Base-by-base conservation (phyloP, 92 coral and sea anemone species). In the Palythoa grandiflora region DNA sequence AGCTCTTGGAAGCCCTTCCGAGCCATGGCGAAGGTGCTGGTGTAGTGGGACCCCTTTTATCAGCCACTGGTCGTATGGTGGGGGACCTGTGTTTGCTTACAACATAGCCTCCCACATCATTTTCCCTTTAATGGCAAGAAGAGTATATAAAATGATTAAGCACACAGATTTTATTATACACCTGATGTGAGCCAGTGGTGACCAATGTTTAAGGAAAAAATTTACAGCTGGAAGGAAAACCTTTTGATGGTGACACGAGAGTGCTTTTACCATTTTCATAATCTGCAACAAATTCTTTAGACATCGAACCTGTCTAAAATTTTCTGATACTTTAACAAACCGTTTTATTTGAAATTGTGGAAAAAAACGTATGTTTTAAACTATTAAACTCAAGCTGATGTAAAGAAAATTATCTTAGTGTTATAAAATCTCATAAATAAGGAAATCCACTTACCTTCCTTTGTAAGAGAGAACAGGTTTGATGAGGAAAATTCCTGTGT, bases 401-500 rank as follows among this genome's bases (percentile, higher is more conserved):
- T 44, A 44, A 44, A 4, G 48, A 44, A 44, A 44, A 44, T 3
- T 44, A 44, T 44, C 48, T 6, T 6, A 3, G 9, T n/a, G 21
- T 63, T 16, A 16, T 63, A 19, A 63, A 63, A 17, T 16, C 6
- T 55, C 11, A 0, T 55, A 55, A 65, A 65, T 11, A 21, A 50
- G 16, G 15, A 13, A 6, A 16, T 6, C 44, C 11, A 38, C 93
- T 53, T 55, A 97, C 99, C 95, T 94, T 89, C 94, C 92, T 51
- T 90, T 87, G 59, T 92, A 87, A 44, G 99, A 97, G 65, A 93
- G 94, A 13, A 97, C 96, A 19, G 99, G 99, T 84, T 97, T 97
- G 63, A 97, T 97, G 19, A 97, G 97, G 89, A 97, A 97, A 75
- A 97, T 97, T 61, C 99, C 99, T 1, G 99, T 93, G 66, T 93